Evolutionary conservation across 2,113 vertebrate species (phyloP).

Genomic region (Lophius piscatorius): DNA sequence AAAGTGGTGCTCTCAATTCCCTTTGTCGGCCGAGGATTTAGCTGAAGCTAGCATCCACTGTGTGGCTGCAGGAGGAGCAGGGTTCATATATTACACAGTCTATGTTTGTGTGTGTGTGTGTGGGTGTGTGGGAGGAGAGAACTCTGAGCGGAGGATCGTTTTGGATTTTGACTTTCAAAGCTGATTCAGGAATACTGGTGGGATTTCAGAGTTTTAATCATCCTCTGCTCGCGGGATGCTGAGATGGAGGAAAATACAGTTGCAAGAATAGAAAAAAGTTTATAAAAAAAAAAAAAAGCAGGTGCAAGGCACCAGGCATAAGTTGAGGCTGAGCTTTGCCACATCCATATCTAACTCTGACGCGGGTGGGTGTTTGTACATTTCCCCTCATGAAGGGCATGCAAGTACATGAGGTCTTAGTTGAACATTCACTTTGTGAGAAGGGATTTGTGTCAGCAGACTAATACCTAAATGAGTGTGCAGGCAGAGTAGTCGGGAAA

Average conservation of each 20-base stretch:
- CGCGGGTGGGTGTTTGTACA: neutral
- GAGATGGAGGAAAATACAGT: conserved; percentile 3
- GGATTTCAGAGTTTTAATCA: conserved; percentile 55
- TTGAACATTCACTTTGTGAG: conserved; percentile 36
- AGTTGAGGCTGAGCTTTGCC: neutral
- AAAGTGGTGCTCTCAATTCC: conserved; percentile 32
- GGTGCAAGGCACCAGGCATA: conserved; percentile 14
- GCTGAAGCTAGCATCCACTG: conserved; percentile 21
- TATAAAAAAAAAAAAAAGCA: neutral
- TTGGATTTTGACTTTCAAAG: conserved; percentile 50
- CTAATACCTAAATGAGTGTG: conserved; percentile 45
- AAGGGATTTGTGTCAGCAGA: conserved; percentile 69
- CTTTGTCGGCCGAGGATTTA: conserved; percentile 38
- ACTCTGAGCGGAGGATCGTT: conserved; percentile 42
- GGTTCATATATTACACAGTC: neutral
- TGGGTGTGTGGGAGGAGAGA: conserved; percentile 4
- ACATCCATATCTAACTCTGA: neutral
- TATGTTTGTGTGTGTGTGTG: conserved; percentile 17
- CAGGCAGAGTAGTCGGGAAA: conserved; percentile 47
- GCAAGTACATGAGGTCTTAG: conserved; percentile 25
- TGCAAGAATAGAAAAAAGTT: neutral
- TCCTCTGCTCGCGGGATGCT: conserved; percentile 10
- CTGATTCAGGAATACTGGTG: conserved; percentile 46
- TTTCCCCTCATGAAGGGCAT: conserved; percentile 17
- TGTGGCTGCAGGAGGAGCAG: neutral